phyloP scores from a whole-genome alignment of 30 jellyfish, hydroid and myxozoan genomes.

The Clytia hemisphaerica region DNA sequence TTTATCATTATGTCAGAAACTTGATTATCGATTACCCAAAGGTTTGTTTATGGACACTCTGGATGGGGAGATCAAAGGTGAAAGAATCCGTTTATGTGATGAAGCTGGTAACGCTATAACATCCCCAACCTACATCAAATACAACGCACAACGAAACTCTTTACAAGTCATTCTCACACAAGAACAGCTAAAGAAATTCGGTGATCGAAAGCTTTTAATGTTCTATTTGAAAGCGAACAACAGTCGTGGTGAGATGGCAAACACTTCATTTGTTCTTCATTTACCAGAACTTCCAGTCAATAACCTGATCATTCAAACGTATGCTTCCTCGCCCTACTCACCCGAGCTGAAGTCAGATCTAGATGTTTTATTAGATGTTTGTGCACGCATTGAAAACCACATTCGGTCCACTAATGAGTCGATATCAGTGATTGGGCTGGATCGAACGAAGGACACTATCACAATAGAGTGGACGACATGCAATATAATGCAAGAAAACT shows the following conservation, averaged over 20 bases:
- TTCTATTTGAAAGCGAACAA: conserved; percentile 5
- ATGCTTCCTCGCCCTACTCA: no score
- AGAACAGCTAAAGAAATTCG: neutral
- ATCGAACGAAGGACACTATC: no score
- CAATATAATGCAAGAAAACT: no score
- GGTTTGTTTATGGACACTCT: conserved; percentile 6
- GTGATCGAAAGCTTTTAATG: neutral
- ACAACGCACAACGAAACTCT: neutral
- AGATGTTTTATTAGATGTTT: no score
- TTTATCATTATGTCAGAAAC: neutral
- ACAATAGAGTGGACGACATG: no score
- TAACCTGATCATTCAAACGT: no score
- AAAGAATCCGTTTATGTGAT: neutral
- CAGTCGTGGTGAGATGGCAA: neutral
- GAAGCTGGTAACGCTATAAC: neutral
- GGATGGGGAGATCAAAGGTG: conserved; percentile 10
- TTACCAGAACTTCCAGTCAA: no score
- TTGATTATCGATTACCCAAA: neutral
- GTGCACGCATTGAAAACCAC: no score
- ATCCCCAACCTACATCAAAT: neutral
- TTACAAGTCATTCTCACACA: neutral
- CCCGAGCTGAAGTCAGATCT: no score
- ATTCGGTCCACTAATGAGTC: no score
- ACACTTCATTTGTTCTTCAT: no score
- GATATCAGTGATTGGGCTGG: no score